These are phyloP conservation scores for Apostichopus parvimensis DNA, from an alignment of 35 echinoderm and acorn worm species.

Conservation along the genomic window DNA sequence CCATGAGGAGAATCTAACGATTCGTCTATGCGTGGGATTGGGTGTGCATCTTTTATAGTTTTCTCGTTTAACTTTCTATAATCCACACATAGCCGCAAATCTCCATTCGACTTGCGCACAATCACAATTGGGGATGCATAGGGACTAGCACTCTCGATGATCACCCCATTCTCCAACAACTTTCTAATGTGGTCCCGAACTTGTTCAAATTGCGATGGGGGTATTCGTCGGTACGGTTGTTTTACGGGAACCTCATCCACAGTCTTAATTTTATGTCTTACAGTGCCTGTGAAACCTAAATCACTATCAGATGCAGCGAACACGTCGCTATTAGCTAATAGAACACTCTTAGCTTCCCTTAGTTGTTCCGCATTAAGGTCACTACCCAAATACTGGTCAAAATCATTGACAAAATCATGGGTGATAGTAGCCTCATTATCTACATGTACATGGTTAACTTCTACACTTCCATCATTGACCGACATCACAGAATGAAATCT, in stretches of 20 bases:
- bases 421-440: slow-evolving; percentile 2
- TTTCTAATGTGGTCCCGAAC: slow-evolving; percentile 49
- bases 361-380: not conserved
- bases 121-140: slow-evolving; percentile 54
- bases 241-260: slow-evolving; percentile 36
- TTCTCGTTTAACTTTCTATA: slow-evolving; percentile 52
- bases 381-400: not conserved
- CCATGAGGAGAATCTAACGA: slow-evolving; percentile 34
- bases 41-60: too few species aligned
- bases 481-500: not conserved
- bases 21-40: not conserved
- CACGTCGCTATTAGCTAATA: not conserved
- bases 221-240: slow-evolving; percentile 38
- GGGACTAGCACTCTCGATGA: slow-evolving; percentile 50
- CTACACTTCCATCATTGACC: not conserved
- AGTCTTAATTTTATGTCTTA: slow-evolving; percentile 7
- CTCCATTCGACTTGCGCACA: slow-evolving; percentile 56
- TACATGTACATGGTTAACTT: not conserved
- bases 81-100: slow-evolving; percentile 44
- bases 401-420: not conserved
- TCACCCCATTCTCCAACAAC: slow-evolving; percentile 36
- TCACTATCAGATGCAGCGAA: slow-evolving; percentile 17
- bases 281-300: not conserved
- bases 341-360: not conserved
- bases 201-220: slow-evolving; percentile 50